Evolutionary conservation across 2,888 invertebrate genomes (phyloP).

Genomic region (Cylindroiulus punctatus): DNA sequence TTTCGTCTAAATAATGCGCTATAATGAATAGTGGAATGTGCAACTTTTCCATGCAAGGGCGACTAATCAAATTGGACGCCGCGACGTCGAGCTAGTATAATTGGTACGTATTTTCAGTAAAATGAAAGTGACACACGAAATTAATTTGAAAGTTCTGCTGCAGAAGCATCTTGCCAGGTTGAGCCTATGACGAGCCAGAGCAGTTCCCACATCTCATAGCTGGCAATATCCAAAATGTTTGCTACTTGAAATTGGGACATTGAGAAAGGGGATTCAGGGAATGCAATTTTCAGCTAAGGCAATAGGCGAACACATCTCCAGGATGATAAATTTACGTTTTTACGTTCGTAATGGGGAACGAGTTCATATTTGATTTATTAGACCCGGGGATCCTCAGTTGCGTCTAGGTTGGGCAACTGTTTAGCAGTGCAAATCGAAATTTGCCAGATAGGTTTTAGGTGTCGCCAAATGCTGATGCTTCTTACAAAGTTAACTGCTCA

Average conservation of each 20-base stretch:
- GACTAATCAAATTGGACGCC: slow-evolving; percentile 4
- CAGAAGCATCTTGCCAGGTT: background rate
- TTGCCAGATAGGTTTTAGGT: slow-evolving; percentile 35
- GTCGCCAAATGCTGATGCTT: slow-evolving; percentile 27
- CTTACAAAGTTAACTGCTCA: slow-evolving; percentile 15
- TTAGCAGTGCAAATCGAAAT: slow-evolving; percentile 19
- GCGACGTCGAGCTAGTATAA: background rate
- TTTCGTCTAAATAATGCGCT: background rate
- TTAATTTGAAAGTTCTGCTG: background rate
- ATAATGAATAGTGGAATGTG: slow-evolving; percentile 26
- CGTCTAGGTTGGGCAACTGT: slow-evolving; percentile 17
- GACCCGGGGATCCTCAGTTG: slow-evolving; percentile 33
- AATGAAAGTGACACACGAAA: slow-evolving; percentile 34
- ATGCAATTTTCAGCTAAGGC: background rate
- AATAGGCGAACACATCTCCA: background rate
- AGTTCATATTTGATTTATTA: slow-evolving; percentile 37
- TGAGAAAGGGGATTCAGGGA: background rate
- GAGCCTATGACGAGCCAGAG: background rate
- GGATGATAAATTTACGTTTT: slow-evolving; percentile 43
- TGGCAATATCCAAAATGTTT: background rate
- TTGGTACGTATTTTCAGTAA: slow-evolving; percentile 22
- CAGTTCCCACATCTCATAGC: background rate
- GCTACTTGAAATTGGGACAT: slow-evolving; percentile 22
- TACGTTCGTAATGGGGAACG: slow-evolving; percentile 45
- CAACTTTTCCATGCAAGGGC: background rate